Evolutionary conservation across 2,797 vertebrate genomes (phyloP).

Genomic region (Acanthornis magna): DNA sequence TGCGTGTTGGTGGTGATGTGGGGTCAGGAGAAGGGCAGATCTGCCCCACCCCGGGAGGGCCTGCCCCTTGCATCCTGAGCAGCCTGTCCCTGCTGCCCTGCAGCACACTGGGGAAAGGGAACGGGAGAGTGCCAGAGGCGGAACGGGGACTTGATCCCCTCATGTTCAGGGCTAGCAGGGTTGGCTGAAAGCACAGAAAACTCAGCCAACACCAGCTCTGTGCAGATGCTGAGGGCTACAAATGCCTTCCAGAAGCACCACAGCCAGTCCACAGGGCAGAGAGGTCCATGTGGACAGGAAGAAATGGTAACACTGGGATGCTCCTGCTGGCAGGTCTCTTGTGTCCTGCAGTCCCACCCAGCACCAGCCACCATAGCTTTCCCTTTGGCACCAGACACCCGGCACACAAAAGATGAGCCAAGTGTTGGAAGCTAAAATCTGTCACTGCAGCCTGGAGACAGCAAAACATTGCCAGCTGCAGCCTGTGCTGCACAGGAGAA

Average conservation of each 20-base stretch:
- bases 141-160: neutral
- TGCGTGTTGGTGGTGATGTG: neutral
- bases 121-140: neutral
- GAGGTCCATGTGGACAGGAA: neutral
- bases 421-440: neutral
- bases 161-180: neutral
- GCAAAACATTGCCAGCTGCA: neutral
- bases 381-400: neutral
- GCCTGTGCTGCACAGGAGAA: neutral
- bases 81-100: neutral
- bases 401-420: neutral
- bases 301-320: neutral
- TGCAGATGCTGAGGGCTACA: neutral
- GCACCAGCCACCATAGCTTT: neutral
- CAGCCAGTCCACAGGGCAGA: neutral
- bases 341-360: neutral
- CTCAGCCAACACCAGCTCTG: neutral
- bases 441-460: neutral
- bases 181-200: neutral
- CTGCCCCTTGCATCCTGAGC: neutral
- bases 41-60: neutral
- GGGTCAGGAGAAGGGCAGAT: neutral
- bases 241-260: fast-evolving
- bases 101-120: no score
- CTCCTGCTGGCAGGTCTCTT: neutral